These are phyloP conservation scores for Coleophora flavipennella DNA, from an alignment of 2,888 invertebrate species.

Conservation along the genomic window DNA sequence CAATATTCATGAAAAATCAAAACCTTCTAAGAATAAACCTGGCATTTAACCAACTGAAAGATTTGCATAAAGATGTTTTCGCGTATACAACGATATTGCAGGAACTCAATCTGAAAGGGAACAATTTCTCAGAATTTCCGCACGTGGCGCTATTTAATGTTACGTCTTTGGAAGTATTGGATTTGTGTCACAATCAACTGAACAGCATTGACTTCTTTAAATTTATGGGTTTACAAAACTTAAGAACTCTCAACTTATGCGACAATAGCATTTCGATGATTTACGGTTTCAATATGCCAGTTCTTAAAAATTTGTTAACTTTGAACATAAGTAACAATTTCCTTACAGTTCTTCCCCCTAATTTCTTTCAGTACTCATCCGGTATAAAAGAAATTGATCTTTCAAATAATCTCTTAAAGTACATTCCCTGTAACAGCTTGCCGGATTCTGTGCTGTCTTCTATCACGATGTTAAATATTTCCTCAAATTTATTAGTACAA, in stretches of 20 bases:
- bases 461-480: constrained; percentile 84
- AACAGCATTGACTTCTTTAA: constrained; percentile 82
- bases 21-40: constrained; percentile 82
- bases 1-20: constrained; percentile 83
- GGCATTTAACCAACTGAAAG: constrained; percentile 77
- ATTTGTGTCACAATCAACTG: constrained; percentile 78
- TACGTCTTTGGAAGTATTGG: constrained; percentile 80
- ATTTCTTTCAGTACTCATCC: constrained; percentile 83
- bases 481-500: constrained; percentile 84
- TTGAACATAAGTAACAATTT: constrained; percentile 85
- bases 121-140: constrained; percentile 82
- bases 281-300: constrained; percentile 83
- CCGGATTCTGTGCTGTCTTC: constrained; percentile 82
- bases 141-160: constrained; percentile 84
- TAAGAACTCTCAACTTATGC: constrained; percentile 82
- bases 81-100: constrained; percentile 81
- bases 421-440: constrained; percentile 83
- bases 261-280: constrained; percentile 82
- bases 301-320: constrained; percentile 80
- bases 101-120: constrained; percentile 82
- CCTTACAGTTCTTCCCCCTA: constrained; percentile 82
- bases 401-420: constrained; percentile 83
- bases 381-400: constrained; percentile 82
- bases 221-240: constrained; percentile 80
- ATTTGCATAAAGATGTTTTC: constrained; percentile 82